These are phyloP conservation scores for Acleris emargana DNA, from an alignment of 2,888 invertebrate genomes.

Conservation along the genomic window DNA sequence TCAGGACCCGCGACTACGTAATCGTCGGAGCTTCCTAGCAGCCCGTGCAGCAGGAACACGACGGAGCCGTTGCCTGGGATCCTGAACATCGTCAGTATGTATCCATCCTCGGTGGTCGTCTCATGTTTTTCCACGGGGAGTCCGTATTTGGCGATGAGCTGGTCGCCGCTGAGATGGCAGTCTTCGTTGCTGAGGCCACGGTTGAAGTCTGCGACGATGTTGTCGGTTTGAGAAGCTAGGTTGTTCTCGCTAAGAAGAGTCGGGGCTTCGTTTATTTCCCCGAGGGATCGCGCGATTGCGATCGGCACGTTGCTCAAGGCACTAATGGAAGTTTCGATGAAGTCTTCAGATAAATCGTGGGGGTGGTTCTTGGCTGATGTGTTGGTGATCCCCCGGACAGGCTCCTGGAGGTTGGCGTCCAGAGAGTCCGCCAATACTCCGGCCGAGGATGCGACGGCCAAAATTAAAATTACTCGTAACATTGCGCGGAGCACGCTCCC, in stretches of 20 bases:
- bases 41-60: slow-evolving; percentile 68
- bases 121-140: slow-evolving; percentile 53
- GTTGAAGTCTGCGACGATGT: slow-evolving; percentile 48
- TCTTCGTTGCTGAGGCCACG: slow-evolving; percentile 57
- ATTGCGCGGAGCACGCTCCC: slow-evolving; percentile 16
- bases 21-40: slow-evolving; percentile 66
- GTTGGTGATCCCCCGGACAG: slow-evolving; percentile 40
- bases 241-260: slow-evolving; percentile 46
- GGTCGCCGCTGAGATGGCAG: slow-evolving; percentile 46
- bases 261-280: slow-evolving; percentile 42
- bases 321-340: slow-evolving; percentile 44
- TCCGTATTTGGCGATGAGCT: slow-evolving; percentile 59
- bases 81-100: slow-evolving; percentile 56
- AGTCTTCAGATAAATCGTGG: slow-evolving; percentile 43
- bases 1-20: slow-evolving; percentile 61
- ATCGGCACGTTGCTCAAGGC: slow-evolving; percentile 45
- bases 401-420: slow-evolving; percentile 18
- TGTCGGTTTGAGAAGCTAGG: slow-evolving; percentile 44
- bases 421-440: slow-evolving; percentile 39
- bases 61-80: slow-evolving; percentile 58
- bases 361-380: slow-evolving; percentile 42
- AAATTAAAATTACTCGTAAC: slow-evolving; percentile 17
- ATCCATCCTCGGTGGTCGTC: slow-evolving; percentile 72
- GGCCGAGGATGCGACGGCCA: slow-evolving; percentile 4
- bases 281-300: slow-evolving; percentile 46